Evolutionary conservation across 2,113 vertebrate species (phyloP), one percentile per base, ranked within the genome.

Genomic region (Connochaetes taurinus): DNA sequence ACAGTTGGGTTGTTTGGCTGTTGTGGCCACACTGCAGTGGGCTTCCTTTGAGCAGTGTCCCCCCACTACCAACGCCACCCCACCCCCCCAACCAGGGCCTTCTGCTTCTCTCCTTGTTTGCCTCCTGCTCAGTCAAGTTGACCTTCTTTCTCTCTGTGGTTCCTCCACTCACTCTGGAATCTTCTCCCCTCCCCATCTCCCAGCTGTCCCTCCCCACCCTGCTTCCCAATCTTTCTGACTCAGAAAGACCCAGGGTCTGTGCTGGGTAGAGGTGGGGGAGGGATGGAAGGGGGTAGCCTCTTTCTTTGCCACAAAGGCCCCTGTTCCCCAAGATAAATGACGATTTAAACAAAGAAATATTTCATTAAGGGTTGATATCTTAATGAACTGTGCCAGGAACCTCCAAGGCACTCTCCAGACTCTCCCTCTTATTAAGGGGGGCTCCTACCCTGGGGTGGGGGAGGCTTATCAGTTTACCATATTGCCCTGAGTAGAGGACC

Each of bases 281-380:
- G 60, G 36, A 36, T 8, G 23, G 52, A 36, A 76, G 96, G 97
- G 97, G 97, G 1, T 5, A 87, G 90, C 50, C 95, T 95, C 95
- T 98, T 96, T 97, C 98, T 98, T 94, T 97, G 60, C 98, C 92
- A 5, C 29, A 84, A 96, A 96, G 95, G 97, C 62, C 98, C 47
- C 81, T 57, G n/a, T 95, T 93, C 97, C 81, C 92, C 52, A 98
- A 98, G 98, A 99, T 98, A 99, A 98, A 99, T 98, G 98, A 98
- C 97, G 98, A 98, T 98, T 98, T 99, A 98, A 99, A 99, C 98
- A 98, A 99, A 99, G 98, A 99, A 99, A 98, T 99, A 98, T 98
- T 99, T 99, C 99, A 99, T 99, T 99, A 99, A 98, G 98, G 98
- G 98, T 98, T 99, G 98, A 99, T 99, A 99, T 98, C 99, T 99